Base-by-base conservation (phyloP, 2,113 vertebrate species). In the Chascanopsetta lugubris region DNA sequence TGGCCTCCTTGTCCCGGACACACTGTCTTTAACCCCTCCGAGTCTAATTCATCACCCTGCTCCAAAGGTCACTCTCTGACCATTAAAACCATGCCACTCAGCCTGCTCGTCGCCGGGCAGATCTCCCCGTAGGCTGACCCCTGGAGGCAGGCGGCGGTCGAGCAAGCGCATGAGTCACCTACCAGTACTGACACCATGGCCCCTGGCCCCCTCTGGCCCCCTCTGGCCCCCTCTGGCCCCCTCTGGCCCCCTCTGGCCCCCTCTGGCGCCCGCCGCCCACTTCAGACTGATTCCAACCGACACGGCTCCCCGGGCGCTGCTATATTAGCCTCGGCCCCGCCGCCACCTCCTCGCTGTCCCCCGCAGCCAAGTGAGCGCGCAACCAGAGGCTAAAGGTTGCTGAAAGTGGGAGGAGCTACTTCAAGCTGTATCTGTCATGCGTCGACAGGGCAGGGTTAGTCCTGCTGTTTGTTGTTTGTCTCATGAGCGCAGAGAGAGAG, bases 221-320 rank as follows among this genome's bases (percentile, higher is more conserved):
- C n/a, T n/a, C n/a, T n/a, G n/a, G n/a, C n/a, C n/a, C n/a, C n/a
- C n/a, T n/a, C n/a, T n/a, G n/a, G n/a, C n/a, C n/a, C n/a, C n/a
- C n/a, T n/a, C n/a, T n/a, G n/a, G n/a, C n/a, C n/a, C n/a, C n/a
- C n/a, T n/a, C n/a, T n/a, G n/a, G n/a, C n/a, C n/a, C n/a, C n/a
- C n/a, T n/a, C 66, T 61, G 73, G 76, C 76, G n/a, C 59, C 76
- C 8, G 8, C 69, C 77, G 61, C 55, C 67, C 66, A 50, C 63
- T 72, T 89, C 74, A 84, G 36, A 17, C 72, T 86, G 79, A 91
- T 86, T 73, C 70, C 60, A 82, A 65, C 54, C 43, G 87, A 81
- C 86, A 84, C 6, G 13, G 26, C 69, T 69, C 80, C 71, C 63
- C 70, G 56, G 82, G 85, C 82, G 0, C 54, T 34, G 58, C 75